Evolutionary conservation across 2,113 vertebrate species (phyloP), one percentile per base, ranked within the genome.

Genomic region (Macquaria ambigua): DNA sequence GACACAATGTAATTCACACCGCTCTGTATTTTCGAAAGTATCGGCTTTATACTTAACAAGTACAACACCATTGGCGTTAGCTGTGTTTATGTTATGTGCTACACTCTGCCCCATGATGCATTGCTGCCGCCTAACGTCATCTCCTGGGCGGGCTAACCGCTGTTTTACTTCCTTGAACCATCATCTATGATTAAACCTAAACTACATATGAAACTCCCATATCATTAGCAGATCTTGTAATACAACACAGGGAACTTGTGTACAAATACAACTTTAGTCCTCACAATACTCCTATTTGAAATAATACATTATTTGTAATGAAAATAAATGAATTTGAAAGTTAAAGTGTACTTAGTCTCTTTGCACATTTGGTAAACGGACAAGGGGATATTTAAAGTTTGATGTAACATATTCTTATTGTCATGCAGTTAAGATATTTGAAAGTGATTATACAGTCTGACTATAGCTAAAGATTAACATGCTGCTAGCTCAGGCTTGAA

Each of bases 101-200:
- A 20, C 53, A 52, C 28, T 41, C 11, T 11, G 8, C 10, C 64
- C 75, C 75, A 56, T 58, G 58, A 64, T 66, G 68, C 67, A 79
- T 21, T 16, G 34, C 52, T n/a, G 63, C 23, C 2, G 20, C 2
- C 1, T 0, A 0, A 34, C 52, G 53, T 78, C 63, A 78, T 21
- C 46, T 78, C 76, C 64, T 52, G 34, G 34, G 23, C 9, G 69
- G 20, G 50, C 1, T 5, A 23, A 55, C 3, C 0, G 21, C 46
- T 4, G 46, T 48, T 43, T 43, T 43, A 43, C 9, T 43, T 37
- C 34, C 34, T 37, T 5, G 34, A 37, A n/a, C n/a, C n/a, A n/a
- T n/a, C n/a, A n/a, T n/a, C n/a, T n/a, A n/a, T n/a, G n/a, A n/a
- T n/a, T n/a, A n/a, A n/a, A n/a, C n/a, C n/a, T n/a, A 31, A 31